Percentiles rank a stretch among this genome's conserved stretches.
Evolutionary conservation across 2,113 vertebrate species (phyloP).

Genomic region (Dascyllus trimaculatus): DNA sequence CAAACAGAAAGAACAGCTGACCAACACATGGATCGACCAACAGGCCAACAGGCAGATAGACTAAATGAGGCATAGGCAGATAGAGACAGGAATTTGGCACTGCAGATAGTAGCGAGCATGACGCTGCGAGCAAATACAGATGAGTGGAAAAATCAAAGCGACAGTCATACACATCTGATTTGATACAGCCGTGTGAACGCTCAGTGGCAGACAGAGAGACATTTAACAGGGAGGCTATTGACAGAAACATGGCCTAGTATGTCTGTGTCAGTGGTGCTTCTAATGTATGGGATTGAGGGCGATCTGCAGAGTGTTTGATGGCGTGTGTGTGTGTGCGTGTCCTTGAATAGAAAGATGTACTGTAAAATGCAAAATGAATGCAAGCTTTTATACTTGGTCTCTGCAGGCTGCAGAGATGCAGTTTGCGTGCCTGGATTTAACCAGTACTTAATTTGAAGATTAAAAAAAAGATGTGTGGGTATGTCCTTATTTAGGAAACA

Average conservation of each 20-base stretch:
- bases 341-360: constrained; percentile 10
- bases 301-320: not conserved
- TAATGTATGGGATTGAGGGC: constrained; percentile 30
- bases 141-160: constrained; percentile 81
- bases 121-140: constrained; percentile 62
- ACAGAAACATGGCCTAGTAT: constrained; percentile 52
- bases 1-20: constrained; percentile 27
- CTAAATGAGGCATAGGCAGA: constrained; percentile 29
- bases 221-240: constrained; percentile 66
- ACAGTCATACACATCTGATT: constrained; percentile 74
- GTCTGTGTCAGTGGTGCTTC: constrained; percentile 41
- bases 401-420: not conserved
- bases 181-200: constrained; percentile 60
- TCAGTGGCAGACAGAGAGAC: constrained; percentile 46
- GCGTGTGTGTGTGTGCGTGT: not conserved
- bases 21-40: constrained; percentile 22
- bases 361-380: constrained; percentile 21
- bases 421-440: constrained; percentile 3
- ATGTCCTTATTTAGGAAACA: constrained; percentile 4
- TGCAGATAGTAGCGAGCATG: constrained; percentile 29
- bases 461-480: not conserved
- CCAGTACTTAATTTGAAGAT: not conserved
- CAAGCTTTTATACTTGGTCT: not conserved
- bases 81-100: constrained; percentile 46
- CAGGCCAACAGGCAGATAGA: constrained; percentile 15